A percentile compares a stretch with the other conserved stretches of the same genome.
Evolutionary conservation across 2,797 vertebrate genomes (phyloP).

Genomic region (Echiichthys vipera): DNA sequence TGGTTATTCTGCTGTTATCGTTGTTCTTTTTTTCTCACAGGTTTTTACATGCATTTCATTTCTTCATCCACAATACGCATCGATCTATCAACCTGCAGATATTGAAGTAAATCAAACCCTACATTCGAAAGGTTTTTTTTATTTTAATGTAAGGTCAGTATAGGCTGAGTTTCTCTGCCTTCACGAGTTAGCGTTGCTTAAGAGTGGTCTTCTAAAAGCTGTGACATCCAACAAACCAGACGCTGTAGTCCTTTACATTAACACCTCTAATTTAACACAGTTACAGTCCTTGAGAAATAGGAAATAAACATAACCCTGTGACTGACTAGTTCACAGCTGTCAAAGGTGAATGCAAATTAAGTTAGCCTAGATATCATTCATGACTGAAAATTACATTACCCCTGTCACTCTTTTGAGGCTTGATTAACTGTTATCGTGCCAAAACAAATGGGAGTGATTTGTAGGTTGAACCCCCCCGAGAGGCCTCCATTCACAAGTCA

Average conservation of each 20-base stretch:
- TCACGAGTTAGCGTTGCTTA: conserved; percentile 18
- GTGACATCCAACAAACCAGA: conserved; percentile 55
- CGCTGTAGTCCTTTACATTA: conserved; percentile 62
- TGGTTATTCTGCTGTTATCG: background rate
- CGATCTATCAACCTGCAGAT: background rate
- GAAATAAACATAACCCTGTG: conserved; percentile 54
- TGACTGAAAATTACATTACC: conserved; percentile 36
- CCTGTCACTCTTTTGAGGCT: conserved; percentile 29
- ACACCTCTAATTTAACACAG: conserved; percentile 68
- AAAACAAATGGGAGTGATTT: conserved; percentile 52
- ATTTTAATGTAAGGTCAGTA: background rate
- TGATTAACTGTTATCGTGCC: conserved; percentile 43
- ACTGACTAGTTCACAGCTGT: conserved; percentile 52
- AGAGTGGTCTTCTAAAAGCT: conserved; percentile 46
- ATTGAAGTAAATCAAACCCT: background rate
- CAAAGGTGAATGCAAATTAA: conserved; percentile 47
- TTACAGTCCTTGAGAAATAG: conserved; percentile 69
- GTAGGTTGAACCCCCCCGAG: conserved; percentile 62
- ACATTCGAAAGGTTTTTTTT: background rate
- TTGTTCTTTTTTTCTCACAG: background rate
- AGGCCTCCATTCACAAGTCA: conserved; percentile 73
- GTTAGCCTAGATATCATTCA: conserved; percentile 21
- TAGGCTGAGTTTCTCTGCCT: conserved; percentile 16
- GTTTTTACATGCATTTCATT: background rate
- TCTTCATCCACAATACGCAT: background rate